Evolutionary conservation across 2,113 vertebrate species (phyloP).

Genomic region (Calidris pygmaea): DNA sequence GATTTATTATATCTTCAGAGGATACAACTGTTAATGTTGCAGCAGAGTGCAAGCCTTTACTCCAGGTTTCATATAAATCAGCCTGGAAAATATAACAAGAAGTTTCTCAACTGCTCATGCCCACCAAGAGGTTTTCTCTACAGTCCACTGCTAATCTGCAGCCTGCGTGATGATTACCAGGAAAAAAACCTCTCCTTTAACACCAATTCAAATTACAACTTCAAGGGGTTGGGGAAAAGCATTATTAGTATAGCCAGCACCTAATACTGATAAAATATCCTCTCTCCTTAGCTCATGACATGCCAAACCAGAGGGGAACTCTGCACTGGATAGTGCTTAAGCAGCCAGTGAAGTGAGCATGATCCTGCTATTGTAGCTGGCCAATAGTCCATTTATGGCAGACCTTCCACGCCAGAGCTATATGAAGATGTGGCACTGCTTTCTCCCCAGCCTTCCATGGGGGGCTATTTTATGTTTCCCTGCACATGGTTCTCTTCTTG

Average conservation of each 20-base stretch:
- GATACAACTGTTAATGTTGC: not conserved
- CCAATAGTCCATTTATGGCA: rapidly evolving
- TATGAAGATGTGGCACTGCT: not conserved
- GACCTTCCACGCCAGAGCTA: not conserved
- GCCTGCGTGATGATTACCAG: not conserved
- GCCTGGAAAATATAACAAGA: not conserved
- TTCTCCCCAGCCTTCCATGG: not conserved
- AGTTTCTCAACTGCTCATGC: not conserved
- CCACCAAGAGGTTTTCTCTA: not conserved
- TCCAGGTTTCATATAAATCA: not conserved
- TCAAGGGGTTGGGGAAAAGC: not conserved
- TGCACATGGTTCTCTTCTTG: not conserved
- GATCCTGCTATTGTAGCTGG: not conserved
- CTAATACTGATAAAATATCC: not conserved
- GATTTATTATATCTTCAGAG: conserved; percentile 4
- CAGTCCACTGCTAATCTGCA: not conserved
- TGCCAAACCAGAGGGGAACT: not conserved
- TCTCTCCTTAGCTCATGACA: not conserved
- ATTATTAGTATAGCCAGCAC: not conserved
- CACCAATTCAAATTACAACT: not conserved
- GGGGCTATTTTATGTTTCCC: not conserved
- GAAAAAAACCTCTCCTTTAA: not conserved
- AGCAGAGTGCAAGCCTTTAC: conserved; percentile 10
- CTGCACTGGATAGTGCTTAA: rapidly evolving
- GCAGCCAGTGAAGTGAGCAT: not conserved